Base-by-base conservation (phyloP, 2,113 vertebrate genomes). In the Camelus bactrianus region DNA sequence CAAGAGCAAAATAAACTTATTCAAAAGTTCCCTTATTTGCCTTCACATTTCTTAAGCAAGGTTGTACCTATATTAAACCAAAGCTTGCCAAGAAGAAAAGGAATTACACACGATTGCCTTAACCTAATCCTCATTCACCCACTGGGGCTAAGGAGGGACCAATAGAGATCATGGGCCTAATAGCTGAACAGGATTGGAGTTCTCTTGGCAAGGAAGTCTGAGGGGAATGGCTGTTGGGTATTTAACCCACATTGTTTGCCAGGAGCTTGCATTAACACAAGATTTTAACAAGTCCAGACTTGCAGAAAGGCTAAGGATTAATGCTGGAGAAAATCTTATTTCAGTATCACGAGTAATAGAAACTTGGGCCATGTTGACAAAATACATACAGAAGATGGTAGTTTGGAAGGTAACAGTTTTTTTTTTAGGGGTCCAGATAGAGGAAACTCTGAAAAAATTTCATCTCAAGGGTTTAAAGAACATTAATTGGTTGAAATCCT, bases 1-100 rank as follows among this genome's bases (percentile, higher is more conserved):
- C 24, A 93, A 96, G 56, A 73, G 22, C 77, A 89, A 96, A 89
- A 6, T 11, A 86, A 94, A 93, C 17, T 52, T 92, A 79, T 6
- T 15, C 11, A 38, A 56, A 82, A 54, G 3, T 90, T 67, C 85
- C 30, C n/a, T 60, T 52, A 83, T 69, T 92, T 90, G 8, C 64
- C 35, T 46, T 95, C 30, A 35, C 11, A 46, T 79, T 92, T 95
- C 67, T 88, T 80, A 89, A 93, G 32, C 50, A 93, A 95, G 28
- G 8, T 32, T 89, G 30, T 1, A 93, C 13, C 46, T 28, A 24
- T 50, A 77, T 52, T 54, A 65, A 85, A 60, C 64, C 72, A 75
- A 94, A 75, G 30, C 56, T 58, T 58, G 17, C 50, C 38, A 87
- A 86, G 48, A 42, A 86, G 58, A 82, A 82, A 77, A 35, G 24